phyloP scores from a whole-genome alignment of 2,113 vertebrate species.

The Artemisiospiza belli region DNA sequence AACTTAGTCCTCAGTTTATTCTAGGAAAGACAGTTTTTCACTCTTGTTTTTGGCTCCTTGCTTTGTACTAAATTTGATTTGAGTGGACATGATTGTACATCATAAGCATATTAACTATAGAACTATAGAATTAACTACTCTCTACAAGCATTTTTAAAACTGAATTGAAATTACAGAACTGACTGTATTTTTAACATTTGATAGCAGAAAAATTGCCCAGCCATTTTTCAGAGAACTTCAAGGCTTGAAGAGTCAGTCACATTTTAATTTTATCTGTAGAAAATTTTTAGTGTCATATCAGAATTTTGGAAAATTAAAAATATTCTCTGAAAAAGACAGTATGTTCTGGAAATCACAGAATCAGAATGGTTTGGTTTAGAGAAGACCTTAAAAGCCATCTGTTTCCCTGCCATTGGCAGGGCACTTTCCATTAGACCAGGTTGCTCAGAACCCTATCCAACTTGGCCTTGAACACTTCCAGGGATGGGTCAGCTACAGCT shows the following conservation, averaged over 20 bases:
- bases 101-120: neutral
- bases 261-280: neutral
- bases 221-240: neutral
- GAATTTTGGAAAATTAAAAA: neutral
- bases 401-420: neutral
- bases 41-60: neutral
- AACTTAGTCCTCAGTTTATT: neutral
- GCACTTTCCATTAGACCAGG: neutral
- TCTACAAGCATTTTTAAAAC: neutral
- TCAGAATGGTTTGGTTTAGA: neutral
- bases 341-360: neutral
- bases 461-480: neutral
- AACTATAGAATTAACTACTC: neutral
- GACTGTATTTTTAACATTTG: neutral
- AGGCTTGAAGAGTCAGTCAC: neutral
- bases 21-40: neutral
- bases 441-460: neutral
- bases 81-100: neutral
- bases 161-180: neutral
- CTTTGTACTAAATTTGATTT: neutral
- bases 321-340: neutral
- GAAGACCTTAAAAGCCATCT: neutral
- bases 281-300: neutral
- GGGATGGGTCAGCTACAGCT: neutral
- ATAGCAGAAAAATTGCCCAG: neutral